Conservation (phyloP, 2,113 vertebrate species). For the Osmerus mordax region DNA sequence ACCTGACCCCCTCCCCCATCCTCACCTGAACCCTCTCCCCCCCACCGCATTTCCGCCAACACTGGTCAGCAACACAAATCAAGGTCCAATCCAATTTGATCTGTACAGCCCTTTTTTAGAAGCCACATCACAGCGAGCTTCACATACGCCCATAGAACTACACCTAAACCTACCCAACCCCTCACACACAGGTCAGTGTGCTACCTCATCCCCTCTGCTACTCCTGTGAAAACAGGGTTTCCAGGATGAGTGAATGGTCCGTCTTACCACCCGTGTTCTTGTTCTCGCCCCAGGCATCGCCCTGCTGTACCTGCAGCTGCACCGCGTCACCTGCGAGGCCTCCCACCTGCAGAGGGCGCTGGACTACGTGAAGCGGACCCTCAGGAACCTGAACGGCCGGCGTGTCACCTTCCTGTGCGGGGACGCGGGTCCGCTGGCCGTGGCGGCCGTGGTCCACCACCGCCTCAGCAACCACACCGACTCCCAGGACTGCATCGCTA, state of each 20-base stretch:
- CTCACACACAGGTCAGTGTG: too few species aligned
- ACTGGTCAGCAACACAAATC: too few species aligned
- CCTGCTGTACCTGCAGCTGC: conserved; percentile 88
- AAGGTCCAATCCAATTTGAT: not conserved
- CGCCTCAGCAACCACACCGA: conserved; percentile 80
- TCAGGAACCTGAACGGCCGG: conserved; percentile 87
- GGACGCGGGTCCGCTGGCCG: conserved; percentile 89
- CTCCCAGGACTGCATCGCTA: conserved; percentile 84
- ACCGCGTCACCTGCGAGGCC: conserved; percentile 76
- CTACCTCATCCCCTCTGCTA: not conserved
- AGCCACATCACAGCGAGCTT: too few species aligned
- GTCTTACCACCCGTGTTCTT: conserved; percentile 4
- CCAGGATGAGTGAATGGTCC: not conserved
- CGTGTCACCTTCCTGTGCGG: conserved; percentile 94
- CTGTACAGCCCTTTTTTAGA: not conserved
- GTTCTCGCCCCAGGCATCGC: conserved; percentile 77
- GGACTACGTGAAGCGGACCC: conserved; percentile 88
- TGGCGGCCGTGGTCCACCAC: conserved; percentile 89
- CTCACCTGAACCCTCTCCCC: too few species aligned
- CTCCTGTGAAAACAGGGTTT: not conserved
- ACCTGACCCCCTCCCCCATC: too few species aligned
- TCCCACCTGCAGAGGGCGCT: conserved; percentile 85
- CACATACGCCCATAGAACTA: too few species aligned
- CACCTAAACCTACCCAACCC: too few species aligned
- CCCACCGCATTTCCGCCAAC: too few species aligned